phyloP scores from a whole-genome alignment of 2,888 invertebrate genomes.

The Seira musarum region DNA sequence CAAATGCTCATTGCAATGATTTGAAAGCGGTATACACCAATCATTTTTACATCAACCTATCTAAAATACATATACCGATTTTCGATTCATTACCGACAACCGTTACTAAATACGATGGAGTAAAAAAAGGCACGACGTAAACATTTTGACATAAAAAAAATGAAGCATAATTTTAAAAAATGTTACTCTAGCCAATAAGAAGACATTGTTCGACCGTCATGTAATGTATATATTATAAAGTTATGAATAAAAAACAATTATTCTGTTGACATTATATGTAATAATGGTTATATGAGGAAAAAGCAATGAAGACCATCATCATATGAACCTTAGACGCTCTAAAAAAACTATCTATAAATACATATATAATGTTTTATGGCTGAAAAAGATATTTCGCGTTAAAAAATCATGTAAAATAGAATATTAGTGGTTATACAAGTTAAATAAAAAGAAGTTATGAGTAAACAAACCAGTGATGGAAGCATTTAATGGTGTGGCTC shows the following conservation, averaged over 20 bases:
- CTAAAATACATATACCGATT: no score
- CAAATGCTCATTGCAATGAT: constrained; percentile 96
- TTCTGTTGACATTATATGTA: constrained; percentile 40
- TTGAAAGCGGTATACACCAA: constrained; percentile 46
- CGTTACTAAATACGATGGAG: no score
- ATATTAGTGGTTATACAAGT: neutral
- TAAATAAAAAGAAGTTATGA: neutral
- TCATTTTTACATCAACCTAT: constrained; percentile 46
- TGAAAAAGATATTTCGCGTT: no score
- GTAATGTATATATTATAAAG: constrained; percentile 7
- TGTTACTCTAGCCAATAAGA: no score
- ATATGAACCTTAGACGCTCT: constrained; percentile 41
- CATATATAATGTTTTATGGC: constrained; percentile 18
- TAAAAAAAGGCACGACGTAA: no score
- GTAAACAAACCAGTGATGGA: constrained; percentile 2
- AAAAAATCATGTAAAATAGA: constrained; percentile 7
- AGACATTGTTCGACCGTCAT: no score
- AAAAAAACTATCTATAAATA: constrained; percentile 21
- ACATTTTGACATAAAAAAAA: no score
- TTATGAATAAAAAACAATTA: constrained; percentile 13
- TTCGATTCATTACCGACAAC: no score
- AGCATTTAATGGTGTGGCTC: constrained; percentile 22
- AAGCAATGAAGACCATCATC: constrained; percentile 53
- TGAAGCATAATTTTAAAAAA: no score
- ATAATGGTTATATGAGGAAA: no score